A percentile compares a stretch with the other conserved stretches of the same genome.
Conservation (phyloP, 2,888 invertebrate genomes). For the Drosophila longiperda region DNA sequence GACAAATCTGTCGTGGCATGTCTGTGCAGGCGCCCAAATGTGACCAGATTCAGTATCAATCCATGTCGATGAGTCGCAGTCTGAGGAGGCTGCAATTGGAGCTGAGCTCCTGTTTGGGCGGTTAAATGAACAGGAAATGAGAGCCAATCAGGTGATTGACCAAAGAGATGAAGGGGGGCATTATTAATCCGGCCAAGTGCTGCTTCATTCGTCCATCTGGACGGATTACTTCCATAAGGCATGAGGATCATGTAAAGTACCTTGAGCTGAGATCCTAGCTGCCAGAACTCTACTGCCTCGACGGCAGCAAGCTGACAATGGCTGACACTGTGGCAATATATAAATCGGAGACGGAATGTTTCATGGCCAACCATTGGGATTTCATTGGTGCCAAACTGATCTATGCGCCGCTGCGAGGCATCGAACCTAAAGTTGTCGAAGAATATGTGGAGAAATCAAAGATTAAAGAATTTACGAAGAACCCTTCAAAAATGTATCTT, state of each 20-base stretch:
- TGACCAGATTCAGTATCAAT: background rate
- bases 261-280: constrained; percentile 88
- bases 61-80: constrained; percentile 31
- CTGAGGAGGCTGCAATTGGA: constrained; percentile 85
- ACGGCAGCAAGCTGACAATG: constrained; percentile 86
- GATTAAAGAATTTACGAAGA: background rate
- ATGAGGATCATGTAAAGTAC: constrained; percentile 89
- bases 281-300: constrained; percentile 88
- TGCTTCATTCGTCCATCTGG: constrained; percentile 88
- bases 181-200: constrained; percentile 86
- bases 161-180: constrained; percentile 86
- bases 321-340: constrained; percentile 87
- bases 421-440: constrained; percentile 83
- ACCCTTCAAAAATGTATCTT: background rate
- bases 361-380: constrained; percentile 87
- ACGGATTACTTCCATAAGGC: constrained; percentile 88
- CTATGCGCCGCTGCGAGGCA: constrained; percentile 87
- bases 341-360: constrained; percentile 86
- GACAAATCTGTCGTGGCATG: background rate
- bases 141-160: constrained; percentile 86
- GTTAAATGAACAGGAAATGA: constrained; percentile 86
- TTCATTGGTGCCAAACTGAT: constrained; percentile 90
- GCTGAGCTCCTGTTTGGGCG: constrained; percentile 85
- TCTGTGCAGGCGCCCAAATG: background rate
- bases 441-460: constrained; percentile 84